Conservation (phyloP, 1,140 invertebrate genomes). For the Cydia splendana region DNA sequence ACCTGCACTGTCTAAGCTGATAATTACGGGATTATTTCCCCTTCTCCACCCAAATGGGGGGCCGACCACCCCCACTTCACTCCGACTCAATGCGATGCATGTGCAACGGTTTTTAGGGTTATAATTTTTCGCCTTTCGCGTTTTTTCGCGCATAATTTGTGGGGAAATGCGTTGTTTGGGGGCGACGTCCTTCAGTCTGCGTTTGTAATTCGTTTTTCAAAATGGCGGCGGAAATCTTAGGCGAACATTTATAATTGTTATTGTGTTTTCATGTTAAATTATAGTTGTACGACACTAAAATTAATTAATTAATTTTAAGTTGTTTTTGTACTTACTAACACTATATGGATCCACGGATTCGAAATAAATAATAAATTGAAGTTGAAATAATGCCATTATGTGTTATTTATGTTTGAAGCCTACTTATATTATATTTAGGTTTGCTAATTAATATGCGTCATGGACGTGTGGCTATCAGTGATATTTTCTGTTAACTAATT, state of each 20-base stretch:
- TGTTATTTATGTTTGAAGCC: too few species aligned
- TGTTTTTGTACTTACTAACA: too few species aligned
- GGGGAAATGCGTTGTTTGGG: conserved; percentile 14
- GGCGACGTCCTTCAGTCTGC: conserved; percentile 13
- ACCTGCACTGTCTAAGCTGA: conserved; percentile 33
- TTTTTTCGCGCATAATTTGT: conserved; percentile 24
- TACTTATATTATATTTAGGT: too few species aligned
- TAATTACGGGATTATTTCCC: conserved; percentile 34
- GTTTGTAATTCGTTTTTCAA: conserved; percentile 19
- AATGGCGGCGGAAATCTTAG: conserved; percentile 2
- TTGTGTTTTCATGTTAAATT: too few species aligned
- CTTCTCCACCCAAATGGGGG: neutral
- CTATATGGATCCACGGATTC: too few species aligned
- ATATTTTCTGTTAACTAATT: too few species aligned
- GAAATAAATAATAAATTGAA: too few species aligned
- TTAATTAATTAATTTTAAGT: too few species aligned
- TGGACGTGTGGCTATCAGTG: too few species aligned
- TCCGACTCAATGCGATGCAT: conserved; percentile 21
- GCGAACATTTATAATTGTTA: neutral
- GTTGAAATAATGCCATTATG: too few species aligned
- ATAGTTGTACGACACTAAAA: too few species aligned
- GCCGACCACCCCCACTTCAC: conserved; percentile 22
- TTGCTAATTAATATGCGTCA: too few species aligned
- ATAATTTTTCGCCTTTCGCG: conserved; percentile 23
- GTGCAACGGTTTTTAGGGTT: conserved; percentile 28